Conservation (phyloP, 2,888 invertebrate species). For the Stomorhina lunata region DNA sequence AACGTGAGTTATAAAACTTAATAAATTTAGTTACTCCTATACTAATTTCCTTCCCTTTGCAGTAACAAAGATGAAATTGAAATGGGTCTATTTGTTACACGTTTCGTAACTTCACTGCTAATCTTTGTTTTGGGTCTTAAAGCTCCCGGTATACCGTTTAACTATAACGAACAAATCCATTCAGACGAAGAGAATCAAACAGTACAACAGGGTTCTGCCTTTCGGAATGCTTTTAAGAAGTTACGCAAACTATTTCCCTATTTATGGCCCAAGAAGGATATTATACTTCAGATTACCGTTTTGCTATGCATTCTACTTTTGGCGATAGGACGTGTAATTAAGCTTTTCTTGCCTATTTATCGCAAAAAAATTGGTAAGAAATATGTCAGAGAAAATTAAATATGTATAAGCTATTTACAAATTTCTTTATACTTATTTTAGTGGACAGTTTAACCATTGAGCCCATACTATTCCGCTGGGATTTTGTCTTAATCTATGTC, state of each 20-base stretch:
- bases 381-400: neutral
- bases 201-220: constrained; percentile 83
- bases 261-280: constrained; percentile 94
- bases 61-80: constrained; percentile 90
- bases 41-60: constrained; percentile 21
- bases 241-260: constrained; percentile 91
- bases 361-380: constrained; percentile 92
- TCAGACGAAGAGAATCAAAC: constrained; percentile 78
- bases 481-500: constrained; percentile 92
- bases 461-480: constrained; percentile 89
- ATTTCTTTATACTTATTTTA: constrained; percentile 76
- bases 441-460: constrained; percentile 88
- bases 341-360: constrained; percentile 95
- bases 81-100: constrained; percentile 91
- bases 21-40: neutral
- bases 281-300: constrained; percentile 89
- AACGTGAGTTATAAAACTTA: constrained; percentile 81
- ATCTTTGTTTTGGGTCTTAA: constrained; percentile 92
- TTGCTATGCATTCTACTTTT: constrained; percentile 89
- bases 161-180: constrained; percentile 76
- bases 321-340: constrained; percentile 89
- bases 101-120: constrained; percentile 88
- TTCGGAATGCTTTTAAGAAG: constrained; percentile 89
- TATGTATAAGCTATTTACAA: neutral
- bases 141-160: constrained; percentile 90